These are phyloP conservation scores for Agriotes lineatus DNA, from an alignment of 2,888 invertebrate genomes.

Conservation along the genomic window DNA sequence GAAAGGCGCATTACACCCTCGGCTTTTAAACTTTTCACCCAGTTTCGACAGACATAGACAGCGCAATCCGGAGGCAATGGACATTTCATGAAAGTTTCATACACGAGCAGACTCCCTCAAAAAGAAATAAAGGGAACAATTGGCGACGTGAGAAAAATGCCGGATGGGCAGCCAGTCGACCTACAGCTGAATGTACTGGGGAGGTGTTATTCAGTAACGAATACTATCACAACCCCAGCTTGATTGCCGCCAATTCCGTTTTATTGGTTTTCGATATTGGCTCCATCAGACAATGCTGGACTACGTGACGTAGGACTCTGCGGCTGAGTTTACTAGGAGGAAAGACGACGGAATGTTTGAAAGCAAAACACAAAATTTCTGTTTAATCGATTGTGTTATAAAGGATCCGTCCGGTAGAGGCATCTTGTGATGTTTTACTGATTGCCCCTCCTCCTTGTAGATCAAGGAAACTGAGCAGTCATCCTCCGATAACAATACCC, in stretches of 20 bases:
- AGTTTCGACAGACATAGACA: neutral
- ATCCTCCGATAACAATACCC: too few species aligned
- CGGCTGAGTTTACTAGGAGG: too few species aligned
- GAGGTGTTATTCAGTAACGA: constrained; percentile 2
- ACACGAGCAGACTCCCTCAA: constrained; percentile 12
- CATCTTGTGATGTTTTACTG: too few species aligned
- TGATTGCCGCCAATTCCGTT: constrained; percentile 1
- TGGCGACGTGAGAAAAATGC: constrained; percentile 3
- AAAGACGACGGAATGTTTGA: neutral
- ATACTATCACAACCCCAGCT: constrained; percentile 4
- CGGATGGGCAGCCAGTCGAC: neutral
- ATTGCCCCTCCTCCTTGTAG: too few species aligned
- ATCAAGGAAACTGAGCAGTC: too few species aligned
- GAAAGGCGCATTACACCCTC: too few species aligned
- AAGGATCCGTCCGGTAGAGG: too few species aligned
- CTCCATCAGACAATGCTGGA: neutral
- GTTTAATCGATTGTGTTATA: too few species aligned
- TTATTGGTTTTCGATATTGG: constrained; percentile 14
- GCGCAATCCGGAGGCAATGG: constrained; percentile 7
- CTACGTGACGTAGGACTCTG: neutral
- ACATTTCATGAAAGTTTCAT: constrained; percentile 8
- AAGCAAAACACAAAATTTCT: too few species aligned
- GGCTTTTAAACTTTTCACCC: neutral
- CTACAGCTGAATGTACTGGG: constrained; percentile 3
- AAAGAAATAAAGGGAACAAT: constrained; percentile 12